Evolutionary conservation across 1,140 invertebrate genomes (phyloP), one percentile per base, ranked within the genome.

Genomic region (Drosophila pseudoobscura): DNA sequence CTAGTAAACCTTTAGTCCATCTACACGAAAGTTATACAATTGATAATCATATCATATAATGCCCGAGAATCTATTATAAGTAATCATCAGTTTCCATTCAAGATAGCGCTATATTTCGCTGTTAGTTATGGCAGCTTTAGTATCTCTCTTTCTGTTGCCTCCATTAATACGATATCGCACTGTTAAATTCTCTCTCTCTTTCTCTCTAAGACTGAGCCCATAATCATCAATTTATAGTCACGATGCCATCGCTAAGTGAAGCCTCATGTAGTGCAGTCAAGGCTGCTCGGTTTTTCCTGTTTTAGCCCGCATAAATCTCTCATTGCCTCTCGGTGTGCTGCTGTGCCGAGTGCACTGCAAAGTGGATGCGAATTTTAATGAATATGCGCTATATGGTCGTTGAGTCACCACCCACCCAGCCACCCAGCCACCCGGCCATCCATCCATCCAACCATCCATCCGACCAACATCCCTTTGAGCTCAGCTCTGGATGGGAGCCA

Each of bases 341-440:
- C n/a, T 56, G 59, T 65, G 57, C 53, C 63, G 80, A 84, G 80
- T 76, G 55, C 73, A 66, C 68, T 59, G 73, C 60, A 77, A 77
- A 82, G 75, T 78, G 65, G 74, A 64, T 66, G 55, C 71, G 52
- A 64, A 66, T 88, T 68, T 78, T 85, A 85, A 85, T 85, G 82
- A 85, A 88, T 88, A 73, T 78, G 70, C 66, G 68, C 76, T 82
- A 63, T 79, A 43, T 69, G 65, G 65, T 49, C 65, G 50, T 69
- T 24, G 62, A 31, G 64, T 17, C 43, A 39, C 11, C 65, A 53
- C 57, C 15, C 52, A 45, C 43, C 6, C 22, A 20, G 9, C 29
- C 44, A 53, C 7, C 20, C 43, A n/a, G 15, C 47, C 24, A 26
- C 5, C 20, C 20, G 20, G 20, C 29, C 29, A 24, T 20, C 20